Evolutionary conservation across 2,113 vertebrate species (phyloP).

Genomic region (Hemichromis elongatus): DNA sequence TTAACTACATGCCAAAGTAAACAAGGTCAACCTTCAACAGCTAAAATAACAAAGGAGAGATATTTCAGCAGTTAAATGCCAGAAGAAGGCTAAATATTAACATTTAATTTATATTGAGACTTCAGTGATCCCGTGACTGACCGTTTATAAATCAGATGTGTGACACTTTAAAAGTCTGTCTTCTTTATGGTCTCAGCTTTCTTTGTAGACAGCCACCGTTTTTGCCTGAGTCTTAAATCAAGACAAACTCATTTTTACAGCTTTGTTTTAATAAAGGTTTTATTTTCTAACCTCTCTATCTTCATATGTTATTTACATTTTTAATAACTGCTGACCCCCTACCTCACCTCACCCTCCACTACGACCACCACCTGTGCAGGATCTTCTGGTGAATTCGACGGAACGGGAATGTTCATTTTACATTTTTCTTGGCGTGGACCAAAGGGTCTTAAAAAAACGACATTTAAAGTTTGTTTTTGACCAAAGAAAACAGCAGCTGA

Average conservation of each 20-base stretch:
- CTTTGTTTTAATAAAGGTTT: slow-evolving; percentile 46
- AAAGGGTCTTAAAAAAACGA: background rate
- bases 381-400: background rate
- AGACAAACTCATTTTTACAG: slow-evolving; percentile 18
- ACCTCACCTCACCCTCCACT: too few species aligned
- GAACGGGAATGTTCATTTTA: background rate
- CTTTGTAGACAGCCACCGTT: slow-evolving; percentile 18
- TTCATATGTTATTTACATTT: background rate
- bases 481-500: background rate
- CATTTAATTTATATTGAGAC: background rate
- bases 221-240: slow-evolving; percentile 61
- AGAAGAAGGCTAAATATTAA: background rate
- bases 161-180: background rate
- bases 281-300: slow-evolving; percentile 36
- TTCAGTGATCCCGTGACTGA: background rate
- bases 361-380: too few species aligned
- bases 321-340: background rate
- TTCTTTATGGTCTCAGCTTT: background rate
- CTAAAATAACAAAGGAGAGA: background rate
- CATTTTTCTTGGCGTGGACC: background rate
- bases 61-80: background rate
- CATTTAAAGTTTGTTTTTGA: background rate
- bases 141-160: background rate
- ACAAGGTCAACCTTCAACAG: background rate
- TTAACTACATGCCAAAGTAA: background rate